phyloP scores from a whole-genome alignment of 2,797 vertebrate genomes.

The Carduelis carduelis region DNA sequence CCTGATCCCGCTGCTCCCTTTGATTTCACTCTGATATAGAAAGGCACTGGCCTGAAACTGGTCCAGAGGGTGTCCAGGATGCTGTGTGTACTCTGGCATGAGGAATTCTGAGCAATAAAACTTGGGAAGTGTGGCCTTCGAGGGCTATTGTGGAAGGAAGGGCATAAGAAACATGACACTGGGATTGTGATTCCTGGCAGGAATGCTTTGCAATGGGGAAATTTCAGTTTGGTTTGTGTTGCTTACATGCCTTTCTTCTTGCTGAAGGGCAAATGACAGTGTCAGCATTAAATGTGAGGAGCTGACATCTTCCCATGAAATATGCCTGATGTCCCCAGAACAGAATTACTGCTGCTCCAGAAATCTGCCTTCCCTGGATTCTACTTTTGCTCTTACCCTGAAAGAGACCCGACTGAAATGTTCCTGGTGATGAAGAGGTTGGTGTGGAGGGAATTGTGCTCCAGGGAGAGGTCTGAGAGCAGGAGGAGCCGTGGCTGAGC shows the following conservation, averaged over 20 bases:
- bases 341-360: neutral
- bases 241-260: constrained; percentile 20
- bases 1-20: neutral
- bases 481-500: neutral
- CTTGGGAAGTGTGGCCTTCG: neutral
- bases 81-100: neutral
- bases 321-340: neutral
- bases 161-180: neutral
- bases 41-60: neutral
- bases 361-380: neutral
- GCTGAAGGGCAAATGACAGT: constrained; percentile 24
- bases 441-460: neutral
- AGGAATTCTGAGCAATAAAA: neutral
- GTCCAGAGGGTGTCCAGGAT: neutral
- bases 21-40: neutral
- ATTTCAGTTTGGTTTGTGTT: neutral
- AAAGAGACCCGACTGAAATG: neutral
- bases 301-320: neutral
- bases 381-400: neutral
- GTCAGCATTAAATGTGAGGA: neutral
- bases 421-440: neutral
- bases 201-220: constrained; percentile 13
- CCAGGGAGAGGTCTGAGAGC: neutral
- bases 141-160: constrained; percentile 16
- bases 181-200: constrained; percentile 5